Conservation (phyloP, 2,797 vertebrate species). For the Chaetodon trifasciatus region DNA sequence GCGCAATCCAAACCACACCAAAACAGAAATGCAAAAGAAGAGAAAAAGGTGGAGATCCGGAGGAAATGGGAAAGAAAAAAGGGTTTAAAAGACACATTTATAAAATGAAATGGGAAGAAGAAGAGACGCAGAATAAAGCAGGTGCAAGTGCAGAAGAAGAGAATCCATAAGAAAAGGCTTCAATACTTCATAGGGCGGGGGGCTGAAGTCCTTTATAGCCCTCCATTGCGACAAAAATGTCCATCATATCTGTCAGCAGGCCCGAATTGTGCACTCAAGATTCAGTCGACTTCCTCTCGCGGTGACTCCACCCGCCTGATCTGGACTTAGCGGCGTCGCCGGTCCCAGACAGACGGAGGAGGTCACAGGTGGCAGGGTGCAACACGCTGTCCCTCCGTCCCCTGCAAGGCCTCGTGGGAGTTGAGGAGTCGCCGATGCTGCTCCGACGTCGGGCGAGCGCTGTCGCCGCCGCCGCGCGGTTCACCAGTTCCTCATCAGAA, state of each 20-base stretch:
- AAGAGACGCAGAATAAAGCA: conserved; percentile 61
- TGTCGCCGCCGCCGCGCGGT: conserved; percentile 3
- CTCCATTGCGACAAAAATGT: conserved; percentile 55
- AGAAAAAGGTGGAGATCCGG: conserved; percentile 28
- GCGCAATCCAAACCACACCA: conserved; percentile 80
- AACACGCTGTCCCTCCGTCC: conserved; percentile 34
- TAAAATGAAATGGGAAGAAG: conserved; percentile 60
- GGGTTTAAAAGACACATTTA: conserved; percentile 61
- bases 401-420: conserved; percentile 74
- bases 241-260: conserved; percentile 61
- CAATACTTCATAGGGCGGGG: conserved; percentile 67
- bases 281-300: conserved; percentile 49
- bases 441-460: neutral
- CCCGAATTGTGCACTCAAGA: conserved; percentile 52
- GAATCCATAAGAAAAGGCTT: conserved; percentile 69
- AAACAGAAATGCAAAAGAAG: conserved; percentile 68
- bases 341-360: conserved; percentile 33
- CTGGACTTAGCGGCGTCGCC: neutral
- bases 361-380: conserved; percentile 53
- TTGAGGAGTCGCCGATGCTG: conserved; percentile 35
- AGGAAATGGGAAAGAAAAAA: conserved; percentile 43
- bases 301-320: conserved; percentile 42
- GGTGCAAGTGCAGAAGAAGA: conserved; percentile 69
- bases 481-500: conserved; percentile 46
- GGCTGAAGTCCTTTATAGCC: conserved; percentile 56